These are phyloP conservation scores for Tenthredo scrophulariae DNA, from an alignment of 2,888 invertebrate genomes.

Conservation along the genomic window DNA sequence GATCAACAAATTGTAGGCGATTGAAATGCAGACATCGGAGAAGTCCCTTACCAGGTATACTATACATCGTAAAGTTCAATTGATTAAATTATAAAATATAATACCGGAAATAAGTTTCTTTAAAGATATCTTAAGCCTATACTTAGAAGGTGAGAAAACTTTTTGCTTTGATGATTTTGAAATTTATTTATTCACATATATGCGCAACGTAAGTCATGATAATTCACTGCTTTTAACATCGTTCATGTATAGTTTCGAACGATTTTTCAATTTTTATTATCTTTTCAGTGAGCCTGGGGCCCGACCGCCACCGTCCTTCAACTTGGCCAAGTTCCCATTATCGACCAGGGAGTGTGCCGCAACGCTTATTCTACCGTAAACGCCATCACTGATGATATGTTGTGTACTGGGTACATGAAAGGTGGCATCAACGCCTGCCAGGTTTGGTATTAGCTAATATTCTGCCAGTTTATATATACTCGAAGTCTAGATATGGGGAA, in stretches of 20 bases:
- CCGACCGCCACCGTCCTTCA: neutral
- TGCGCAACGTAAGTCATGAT: neutral
- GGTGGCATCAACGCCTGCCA: constrained; percentile 26
- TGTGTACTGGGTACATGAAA: constrained; percentile 19
- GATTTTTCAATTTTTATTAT: neutral
- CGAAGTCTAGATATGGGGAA: neutral
- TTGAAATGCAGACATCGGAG: neutral
- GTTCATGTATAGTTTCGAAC: neutral
- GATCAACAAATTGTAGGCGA: constrained; percentile 11
- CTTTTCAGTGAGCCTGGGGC: neutral
- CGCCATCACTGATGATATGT: neutral
- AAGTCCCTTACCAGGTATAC: constrained; percentile 18
- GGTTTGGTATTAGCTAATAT: neutral
- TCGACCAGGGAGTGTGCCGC: neutral
- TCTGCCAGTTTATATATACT: neutral
- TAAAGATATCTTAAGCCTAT: neutral
- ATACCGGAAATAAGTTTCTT: neutral
- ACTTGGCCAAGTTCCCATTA: neutral
- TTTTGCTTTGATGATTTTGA: neutral
- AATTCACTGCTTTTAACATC: neutral
- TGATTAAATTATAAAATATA: neutral
- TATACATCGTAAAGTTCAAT: neutral
- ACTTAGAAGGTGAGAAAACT: neutral
- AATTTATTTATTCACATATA: neutral
- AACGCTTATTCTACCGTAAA: neutral